Evolutionary conservation across 2,797 vertebrate species (phyloP), one percentile per base, ranked within the genome.

Genomic region (Hemitrygon akajei): DNA sequence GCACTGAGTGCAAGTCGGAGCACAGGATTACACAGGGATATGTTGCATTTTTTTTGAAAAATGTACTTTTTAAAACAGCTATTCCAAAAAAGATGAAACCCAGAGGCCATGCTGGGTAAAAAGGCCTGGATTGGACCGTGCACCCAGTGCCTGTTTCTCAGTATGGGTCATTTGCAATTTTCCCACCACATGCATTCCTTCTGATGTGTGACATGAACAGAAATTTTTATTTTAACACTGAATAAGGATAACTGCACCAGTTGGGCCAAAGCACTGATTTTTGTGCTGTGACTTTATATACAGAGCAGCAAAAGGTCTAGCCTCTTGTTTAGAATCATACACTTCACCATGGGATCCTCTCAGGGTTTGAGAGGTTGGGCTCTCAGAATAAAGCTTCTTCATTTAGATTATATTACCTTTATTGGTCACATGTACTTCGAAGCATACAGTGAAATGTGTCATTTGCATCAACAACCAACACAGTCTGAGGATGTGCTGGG

Each of bases 1-100:
- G 71, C 69, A 56, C 40, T 93, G 40, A 76, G 58, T 93, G 69
- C 37, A 56, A 37, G 91, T 93, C 69, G 76, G 71, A 93, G 40
- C 25, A 73, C 40, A 56, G 91, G 91, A 76, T 93, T 93, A 76
- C 71, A n/a, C 69, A 75, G 37, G 91, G 71, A 76, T 76, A 93
- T 76, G 25, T n/a, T 93, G 71, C 27, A 47, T 58, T 76, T 56
- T 93, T 93, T 2, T 58, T 7, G 4, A 76, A 75, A 91, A 91
- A 91, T 91, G 87, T 11, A 91, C 18, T 22, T 86, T 60, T 66
- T 66, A 6, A 73, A 73, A 69, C 20, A 81, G 40, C 34, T 22
- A 37, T 81, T 16, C 18, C 34, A 81, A 81, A 22, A 47, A 81
- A 20, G 71, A 93, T 93, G 66, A 76, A 56, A 93, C 56, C 40